Base-by-base conservation (phyloP, 2,113 vertebrate genomes). In the Eurystomus gularis region DNA sequence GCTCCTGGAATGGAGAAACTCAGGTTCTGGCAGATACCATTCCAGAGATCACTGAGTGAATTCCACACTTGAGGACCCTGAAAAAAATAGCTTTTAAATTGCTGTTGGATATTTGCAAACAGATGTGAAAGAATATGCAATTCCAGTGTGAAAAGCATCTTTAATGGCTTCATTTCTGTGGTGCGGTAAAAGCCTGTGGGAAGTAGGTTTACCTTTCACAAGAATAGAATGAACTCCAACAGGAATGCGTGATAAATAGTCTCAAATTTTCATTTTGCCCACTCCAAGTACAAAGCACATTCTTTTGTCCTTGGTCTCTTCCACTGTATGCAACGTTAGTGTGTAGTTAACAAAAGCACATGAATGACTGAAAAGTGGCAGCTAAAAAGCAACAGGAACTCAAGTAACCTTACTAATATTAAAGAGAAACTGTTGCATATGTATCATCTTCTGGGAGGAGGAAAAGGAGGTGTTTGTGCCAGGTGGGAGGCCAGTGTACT, bases 21-120 rank as follows among this genome's bases (percentile, higher is more conserved):
- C 5, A 7, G 1, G 4, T 82, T 82, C 61, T 65, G 25, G 24
- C 35, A 26, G 35, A 11, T 33, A 11, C 16, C 1, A 2, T 79
- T 71, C 24, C 16, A 1, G 6, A 44, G 25, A 60, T 60, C n/a
- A 31, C 29, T 5, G 10, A 48, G 52, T 29, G 52, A 82, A 81
- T 54, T 42, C 10, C 2, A 0, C 3, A 8, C 9, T 6, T 2
- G 1, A 5, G 14, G 5, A 68, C 35, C 4, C 26, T 17, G 57
- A 26, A 19, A 82, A 62, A 44, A 71, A 3, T 3, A 35, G 16
- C 17, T 85, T 81, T 87, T 19, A 62, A 29, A 33, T 10, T 35
- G 26, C 23, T 21, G 4, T 9, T 29, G 46, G 48, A 55, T 25
- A 39, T 26, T 71, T 76, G 26, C 29, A 84, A 19, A 37, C 26